Evolutionary conservation across 1,140 invertebrate genomes (phyloP), one percentile per base, ranked within the genome.

Genomic region (Varroa destructor): DNA sequence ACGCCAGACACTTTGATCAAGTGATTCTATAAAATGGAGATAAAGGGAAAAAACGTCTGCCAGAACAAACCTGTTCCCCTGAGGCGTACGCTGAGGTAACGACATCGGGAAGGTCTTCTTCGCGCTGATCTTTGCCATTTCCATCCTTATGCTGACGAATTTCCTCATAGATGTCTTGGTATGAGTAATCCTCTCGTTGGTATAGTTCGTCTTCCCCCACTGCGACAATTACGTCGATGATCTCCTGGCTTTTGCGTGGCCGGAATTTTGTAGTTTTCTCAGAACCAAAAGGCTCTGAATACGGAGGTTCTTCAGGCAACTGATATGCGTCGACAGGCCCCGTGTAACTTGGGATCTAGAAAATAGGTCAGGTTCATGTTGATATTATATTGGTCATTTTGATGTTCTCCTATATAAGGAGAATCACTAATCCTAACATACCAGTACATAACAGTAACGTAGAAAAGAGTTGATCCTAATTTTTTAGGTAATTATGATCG

Each of bases 131-230:
- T 12, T 67, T 46, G 2, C 46, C 61, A 5, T 37, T 25, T 1
- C 14, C 40, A 37, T 67, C 40, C 5, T 67, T 46, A 12, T 12
- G 61, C 12, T 67, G 61, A 4, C 61, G 61, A 46, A 67, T 67
- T 40, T 67, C 61, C 61, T 67, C 61, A 8, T 67, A 67, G 12
- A 67, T 67, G 37, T 67, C 61, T 12, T 67, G 61, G 61, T 67
- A 67, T 37, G 61, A 37, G 8, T 67, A 67, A 14, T 67, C 61
- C 4, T 67, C 61, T 40, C 61, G 61, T 40, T 37, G 3, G 12
- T 40, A 2, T 1, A 25, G 61, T 12, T 67, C 46, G 40, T 67
- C 61, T 40, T 37, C 14, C 12, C 8, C 46, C 8, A 51, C 8
- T 8, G 46, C 46, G 4, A 51, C 46, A 3, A 8, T 5, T 51